Evolutionary conservation across 2,797 vertebrate species (phyloP).

Genomic region (Leptoclinus maculatus): DNA sequence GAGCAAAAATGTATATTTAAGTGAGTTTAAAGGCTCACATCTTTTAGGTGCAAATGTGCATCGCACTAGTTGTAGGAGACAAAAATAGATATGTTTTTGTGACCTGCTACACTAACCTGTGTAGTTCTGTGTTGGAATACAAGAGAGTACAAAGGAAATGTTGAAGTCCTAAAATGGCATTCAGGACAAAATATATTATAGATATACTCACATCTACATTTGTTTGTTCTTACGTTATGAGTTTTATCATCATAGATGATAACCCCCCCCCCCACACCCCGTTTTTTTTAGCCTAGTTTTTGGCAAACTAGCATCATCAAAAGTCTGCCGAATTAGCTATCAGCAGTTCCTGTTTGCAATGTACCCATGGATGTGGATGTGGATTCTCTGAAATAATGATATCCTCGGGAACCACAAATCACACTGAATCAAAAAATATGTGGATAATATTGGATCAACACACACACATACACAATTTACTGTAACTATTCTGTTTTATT

Average conservation of each 20-base stretch:
- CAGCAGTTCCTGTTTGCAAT: too few relatives aligned
- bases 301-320: too few relatives aligned
- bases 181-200: neutral
- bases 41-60: neutral
- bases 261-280: too few relatives aligned
- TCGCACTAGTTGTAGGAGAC: neutral
- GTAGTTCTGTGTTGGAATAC: neutral
- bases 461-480: too few relatives aligned
- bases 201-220: neutral
- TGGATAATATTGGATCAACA: neutral
- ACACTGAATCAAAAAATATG: neutral
- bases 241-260: too few relatives aligned
- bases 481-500: neutral
- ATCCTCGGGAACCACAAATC: neutral
- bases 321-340: too few relatives aligned
- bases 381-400: neutral
- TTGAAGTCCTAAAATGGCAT: neutral
- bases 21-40: constrained; percentile 7
- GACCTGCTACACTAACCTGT: neutral
- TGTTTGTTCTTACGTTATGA: too few relatives aligned
- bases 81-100: neutral
- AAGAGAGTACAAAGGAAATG: neutral
- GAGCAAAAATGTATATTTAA: constrained; percentile 20
- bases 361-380: neutral
- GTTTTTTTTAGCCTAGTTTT: too few relatives aligned